Evolutionary conservation across 2,113 vertebrate genomes (phyloP), one percentile per base, ranked within the genome.

Genomic region (Gadus macrocephalus): DNA sequence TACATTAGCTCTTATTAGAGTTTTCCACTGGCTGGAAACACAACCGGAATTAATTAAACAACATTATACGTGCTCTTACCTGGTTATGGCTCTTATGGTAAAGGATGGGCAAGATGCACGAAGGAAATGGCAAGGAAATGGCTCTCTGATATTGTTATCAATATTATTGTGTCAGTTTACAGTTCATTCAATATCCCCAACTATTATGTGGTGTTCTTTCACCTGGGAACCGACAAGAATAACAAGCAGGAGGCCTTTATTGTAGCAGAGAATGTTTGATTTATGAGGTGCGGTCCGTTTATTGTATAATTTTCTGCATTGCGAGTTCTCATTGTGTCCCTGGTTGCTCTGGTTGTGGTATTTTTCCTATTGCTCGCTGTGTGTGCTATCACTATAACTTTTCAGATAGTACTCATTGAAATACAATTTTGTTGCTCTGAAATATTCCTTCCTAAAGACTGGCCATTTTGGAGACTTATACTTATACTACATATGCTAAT

Each of bases 11-110:
- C 77, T 84, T 78, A 78, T 81, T 76, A 74, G 76, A 63, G 73
- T 53, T 16, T 35, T 19, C 80, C 85, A 84, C 85, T 81, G 88
- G 85, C 73, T 74, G 65, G 81, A 63, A 66, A 64, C 65, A 53
- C 53, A 62, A 53, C 53, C 61, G 67, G 80, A 77, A 85, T 81
- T 85, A 78, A 88, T 89, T 86, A 82, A 88, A 85, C 66, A 53
- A 70, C 82, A 77, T 79, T 70, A 72, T 58, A 64, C 20, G 70
- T 25, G 61, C 64, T 72, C 64, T 79, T 87, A 79, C 77, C 80
- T 83, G 71, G 67, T 79, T 74, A 66, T 76, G 72, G 49, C 61
- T 83, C 79, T 68, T 78, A 64, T 81, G 64, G 66, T 73, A 73
- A 15, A 28, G 69, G 42, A 49, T 76, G 64, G 42, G 15, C 11